Evolutionary conservation across 2,888 invertebrate species (phyloP).

Genomic region (Drosophila mulleri): DNA sequence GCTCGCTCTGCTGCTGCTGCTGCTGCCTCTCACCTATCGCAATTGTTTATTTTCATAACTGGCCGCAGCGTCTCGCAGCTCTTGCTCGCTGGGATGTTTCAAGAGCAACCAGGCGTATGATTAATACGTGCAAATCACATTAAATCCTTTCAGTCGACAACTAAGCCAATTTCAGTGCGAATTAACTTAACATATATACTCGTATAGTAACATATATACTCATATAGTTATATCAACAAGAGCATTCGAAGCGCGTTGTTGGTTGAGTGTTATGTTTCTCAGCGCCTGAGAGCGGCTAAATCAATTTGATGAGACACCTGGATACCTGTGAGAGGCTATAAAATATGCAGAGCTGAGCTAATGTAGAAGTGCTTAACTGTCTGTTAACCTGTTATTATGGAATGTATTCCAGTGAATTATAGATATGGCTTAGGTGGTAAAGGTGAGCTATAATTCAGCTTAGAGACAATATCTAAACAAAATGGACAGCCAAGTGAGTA

Average conservation of each 20-base stretch:
- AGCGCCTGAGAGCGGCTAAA: not conserved
- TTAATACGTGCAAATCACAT: conserved; percentile 66
- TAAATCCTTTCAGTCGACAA: conserved; percentile 54
- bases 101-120: conserved; percentile 70
- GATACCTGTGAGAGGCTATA: not conserved
- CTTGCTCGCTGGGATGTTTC: conserved; percentile 37
- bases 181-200: not conserved
- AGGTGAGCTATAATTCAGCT: no score
- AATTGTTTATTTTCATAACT: conserved; percentile 64
- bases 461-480: no score
- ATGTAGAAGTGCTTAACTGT: no score
- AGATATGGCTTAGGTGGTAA: no score
- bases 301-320: not conserved
- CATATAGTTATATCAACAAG: conserved; percentile 4
- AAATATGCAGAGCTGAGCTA: not conserved
- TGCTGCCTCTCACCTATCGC: not conserved
- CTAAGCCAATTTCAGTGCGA: conserved; percentile 13
- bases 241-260: conserved; percentile 36
- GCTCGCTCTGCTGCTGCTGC: conserved; percentile 3
- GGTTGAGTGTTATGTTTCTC: conserved; percentile 5
- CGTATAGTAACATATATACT: no score
- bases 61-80: conserved; percentile 25
- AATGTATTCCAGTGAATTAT: no score
- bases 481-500: no score
- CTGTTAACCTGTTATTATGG: no score